Percentiles rank a stretch among this genome's conserved stretches.
phyloP scores from a whole-genome alignment of 2,797 vertebrate species.

The Aulostomus chinensis region DNA sequence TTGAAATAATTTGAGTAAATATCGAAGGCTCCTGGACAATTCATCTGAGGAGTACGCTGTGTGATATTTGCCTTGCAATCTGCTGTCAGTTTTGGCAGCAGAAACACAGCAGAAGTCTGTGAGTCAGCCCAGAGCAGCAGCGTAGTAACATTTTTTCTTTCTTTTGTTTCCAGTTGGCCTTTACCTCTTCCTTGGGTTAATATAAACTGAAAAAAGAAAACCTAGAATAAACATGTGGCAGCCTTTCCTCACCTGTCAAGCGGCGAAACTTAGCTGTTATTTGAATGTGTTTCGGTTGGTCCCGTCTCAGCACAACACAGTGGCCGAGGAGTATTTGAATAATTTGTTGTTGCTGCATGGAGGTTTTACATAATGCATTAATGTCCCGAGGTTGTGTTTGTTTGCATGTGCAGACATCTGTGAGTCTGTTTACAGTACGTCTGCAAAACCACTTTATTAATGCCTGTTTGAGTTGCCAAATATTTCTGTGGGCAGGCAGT shows the following conservation, averaged over 20 bases:
- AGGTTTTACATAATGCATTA: conserved; percentile 16
- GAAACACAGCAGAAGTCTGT: conserved; percentile 46
- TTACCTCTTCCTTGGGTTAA: conserved; percentile 38
- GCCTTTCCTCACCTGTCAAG: not conserved
- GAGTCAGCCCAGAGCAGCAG: conserved; percentile 43
- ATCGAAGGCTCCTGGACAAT: conserved; percentile 5
- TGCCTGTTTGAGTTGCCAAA: not conserved
- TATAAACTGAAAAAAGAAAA: conserved; percentile 15
- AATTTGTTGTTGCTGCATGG: conserved; percentile 2
- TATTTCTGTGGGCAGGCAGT: not conserved
- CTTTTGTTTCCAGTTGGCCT: conserved; percentile 45
- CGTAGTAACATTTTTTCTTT: conserved; percentile 49
- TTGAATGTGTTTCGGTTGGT: conserved; percentile 13
- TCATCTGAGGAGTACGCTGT: conserved; percentile 31
- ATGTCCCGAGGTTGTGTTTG: conserved; percentile 13
- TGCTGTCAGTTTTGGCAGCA: conserved; percentile 48
- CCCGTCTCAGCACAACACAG: conserved; percentile 2
- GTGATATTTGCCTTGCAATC: conserved; percentile 52
- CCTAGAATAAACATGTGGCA: not conserved
- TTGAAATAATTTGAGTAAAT: conserved; percentile 23
- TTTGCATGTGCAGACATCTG: not conserved
- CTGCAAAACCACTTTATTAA: not conserved
- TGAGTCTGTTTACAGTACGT: not conserved
- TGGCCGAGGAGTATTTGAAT: not conserved
- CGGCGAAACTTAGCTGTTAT: conserved; percentile 11